Conservation (phyloP, 2,113 vertebrate species). For the Coturnix japonica region DNA sequence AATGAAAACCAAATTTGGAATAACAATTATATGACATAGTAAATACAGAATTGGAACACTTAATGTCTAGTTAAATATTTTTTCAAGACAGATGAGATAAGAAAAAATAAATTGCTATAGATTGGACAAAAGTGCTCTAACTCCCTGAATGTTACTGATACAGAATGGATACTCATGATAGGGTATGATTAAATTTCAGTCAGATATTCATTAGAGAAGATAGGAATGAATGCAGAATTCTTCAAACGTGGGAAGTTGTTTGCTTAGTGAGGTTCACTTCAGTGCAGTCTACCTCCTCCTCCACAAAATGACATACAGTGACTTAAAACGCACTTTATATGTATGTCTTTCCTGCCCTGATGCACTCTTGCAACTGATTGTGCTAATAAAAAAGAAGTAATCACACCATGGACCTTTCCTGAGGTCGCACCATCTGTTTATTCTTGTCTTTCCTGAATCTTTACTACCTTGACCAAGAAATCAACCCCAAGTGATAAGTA, state of each 20-base stretch:
- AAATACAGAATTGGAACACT: not conserved
- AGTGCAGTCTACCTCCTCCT: not conserved
- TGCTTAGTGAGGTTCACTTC: not conserved
- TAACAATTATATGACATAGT: not conserved
- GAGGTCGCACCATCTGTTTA: not conserved
- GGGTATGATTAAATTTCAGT: constrained; percentile 51
- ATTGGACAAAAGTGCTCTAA: not conserved
- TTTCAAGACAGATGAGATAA: not conserved
- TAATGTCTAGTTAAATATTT: not conserved
- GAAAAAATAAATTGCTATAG: not conserved
- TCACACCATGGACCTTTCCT: not conserved
- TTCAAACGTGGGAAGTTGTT: not conserved
- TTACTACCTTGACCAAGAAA: not conserved
- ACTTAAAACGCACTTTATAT: not conserved
- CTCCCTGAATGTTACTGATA: not conserved
- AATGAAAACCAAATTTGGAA: not conserved
- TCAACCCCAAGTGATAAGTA: not conserved
- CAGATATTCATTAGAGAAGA: not conserved
- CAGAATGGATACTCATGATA: constrained; percentile 40
- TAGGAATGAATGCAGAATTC: not conserved
- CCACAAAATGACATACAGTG: not conserved
- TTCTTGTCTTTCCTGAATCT: not conserved
- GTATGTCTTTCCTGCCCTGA: not conserved
- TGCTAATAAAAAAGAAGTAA: not conserved
- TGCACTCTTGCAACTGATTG: not conserved